Conservation (phyloP, 2,113 vertebrate genomes). For the Mus spicilegus region DNA sequence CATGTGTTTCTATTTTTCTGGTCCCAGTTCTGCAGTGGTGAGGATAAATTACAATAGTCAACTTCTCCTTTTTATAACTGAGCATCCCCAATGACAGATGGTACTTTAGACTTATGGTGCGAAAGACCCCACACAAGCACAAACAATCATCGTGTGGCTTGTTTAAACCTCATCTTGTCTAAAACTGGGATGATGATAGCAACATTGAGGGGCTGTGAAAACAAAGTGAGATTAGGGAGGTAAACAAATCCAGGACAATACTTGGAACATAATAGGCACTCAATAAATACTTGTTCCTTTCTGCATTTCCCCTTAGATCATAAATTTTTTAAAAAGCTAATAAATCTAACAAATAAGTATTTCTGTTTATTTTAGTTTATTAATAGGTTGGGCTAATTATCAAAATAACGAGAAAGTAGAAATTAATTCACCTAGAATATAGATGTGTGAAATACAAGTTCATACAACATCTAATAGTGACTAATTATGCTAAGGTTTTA, state of each 20-base stretch:
- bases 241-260: slow-evolving; percentile 62
- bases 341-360: slow-evolving; percentile 64
- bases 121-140: slow-evolving; percentile 40
- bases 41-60: slow-evolving; percentile 52
- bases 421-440: slow-evolving; percentile 49
- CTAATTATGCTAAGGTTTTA: slow-evolving; percentile 69
- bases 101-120: slow-evolving; percentile 60
- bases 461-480: slow-evolving; percentile 63
- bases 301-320: slow-evolving; percentile 42
- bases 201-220: slow-evolving; percentile 46
- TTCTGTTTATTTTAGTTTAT: slow-evolving; percentile 65
- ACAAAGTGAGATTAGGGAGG: slow-evolving; percentile 69
- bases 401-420: slow-evolving; percentile 19
- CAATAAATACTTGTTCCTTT: slow-evolving; percentile 70
- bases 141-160: slow-evolving; percentile 64
- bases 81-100: slow-evolving; percentile 15
- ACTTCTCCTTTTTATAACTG: slow-evolving; percentile 58
- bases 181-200: slow-evolving; percentile 62
- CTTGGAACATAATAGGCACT: slow-evolving; percentile 66
- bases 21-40: not conserved
- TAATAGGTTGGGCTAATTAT: slow-evolving; percentile 45
- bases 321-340: slow-evolving; percentile 54
- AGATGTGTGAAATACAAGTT: slow-evolving; percentile 58
- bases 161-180: slow-evolving; percentile 52
- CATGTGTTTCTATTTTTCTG: slow-evolving; percentile 29